phyloP scores from a whole-genome alignment of 2,113 vertebrate species.

The Cichladusa arquata region DNA sequence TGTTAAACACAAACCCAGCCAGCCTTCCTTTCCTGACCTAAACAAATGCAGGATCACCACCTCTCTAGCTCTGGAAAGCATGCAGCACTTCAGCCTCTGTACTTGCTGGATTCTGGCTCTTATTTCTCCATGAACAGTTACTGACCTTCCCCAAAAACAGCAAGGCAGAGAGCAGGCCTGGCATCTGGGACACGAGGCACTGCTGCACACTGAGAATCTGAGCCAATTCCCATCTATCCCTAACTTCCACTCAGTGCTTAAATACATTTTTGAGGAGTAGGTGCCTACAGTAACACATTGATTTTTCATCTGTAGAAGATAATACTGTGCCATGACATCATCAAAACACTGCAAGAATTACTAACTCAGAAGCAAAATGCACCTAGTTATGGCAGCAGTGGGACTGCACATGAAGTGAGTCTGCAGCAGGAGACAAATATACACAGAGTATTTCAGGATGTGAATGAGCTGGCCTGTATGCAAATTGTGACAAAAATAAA shows the following conservation, averaged over 20 bases:
- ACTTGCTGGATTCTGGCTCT: background rate
- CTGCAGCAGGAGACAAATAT: background rate
- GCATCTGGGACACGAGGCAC: fast-evolving
- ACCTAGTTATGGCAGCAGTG: background rate
- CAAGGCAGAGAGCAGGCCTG: background rate
- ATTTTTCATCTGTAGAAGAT: background rate
- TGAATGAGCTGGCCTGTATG: background rate
- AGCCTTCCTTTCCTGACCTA: background rate
- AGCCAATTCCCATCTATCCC: background rate
- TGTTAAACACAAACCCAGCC: background rate
- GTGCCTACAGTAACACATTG: background rate
- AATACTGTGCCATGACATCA: background rate
- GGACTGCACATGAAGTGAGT: background rate
- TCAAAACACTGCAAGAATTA: background rate
- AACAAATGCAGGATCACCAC: background rate
- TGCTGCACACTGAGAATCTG: background rate
- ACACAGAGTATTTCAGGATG: background rate
- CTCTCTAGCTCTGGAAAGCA: background rate
- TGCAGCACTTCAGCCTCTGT: background rate
- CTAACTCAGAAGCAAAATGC: background rate
- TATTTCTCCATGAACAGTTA: background rate
- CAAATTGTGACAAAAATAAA: background rate
- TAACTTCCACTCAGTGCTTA: background rate
- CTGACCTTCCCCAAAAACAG: background rate
- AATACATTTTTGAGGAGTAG: background rate